A percentile compares a stretch with the other conserved stretches of the same genome.
Conservation (phyloP, 2,113 vertebrate genomes). For the Oxyruncus cristatus region DNA sequence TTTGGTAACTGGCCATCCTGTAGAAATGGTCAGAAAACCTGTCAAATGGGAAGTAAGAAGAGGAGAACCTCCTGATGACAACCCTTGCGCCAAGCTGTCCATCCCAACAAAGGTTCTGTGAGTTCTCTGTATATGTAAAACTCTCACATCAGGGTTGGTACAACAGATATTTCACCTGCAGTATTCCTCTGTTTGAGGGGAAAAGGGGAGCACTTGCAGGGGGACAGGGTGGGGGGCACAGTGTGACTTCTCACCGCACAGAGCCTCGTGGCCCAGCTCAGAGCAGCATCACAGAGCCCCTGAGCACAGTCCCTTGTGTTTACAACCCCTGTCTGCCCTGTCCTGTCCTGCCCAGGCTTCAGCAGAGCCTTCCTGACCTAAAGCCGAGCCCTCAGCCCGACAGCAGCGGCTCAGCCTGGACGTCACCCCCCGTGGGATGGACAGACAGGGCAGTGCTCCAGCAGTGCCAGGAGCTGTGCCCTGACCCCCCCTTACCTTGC, state of each 20-base stretch:
- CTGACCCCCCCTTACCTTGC: constrained; percentile 60
- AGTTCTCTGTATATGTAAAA: background rate
- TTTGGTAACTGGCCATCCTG: background rate
- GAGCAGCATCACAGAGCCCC: background rate
- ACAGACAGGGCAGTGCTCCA: background rate
- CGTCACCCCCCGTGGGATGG: background rate
- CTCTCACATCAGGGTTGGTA: background rate
- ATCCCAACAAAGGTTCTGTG: background rate
- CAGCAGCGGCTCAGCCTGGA: background rate
- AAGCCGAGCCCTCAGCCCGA: background rate
- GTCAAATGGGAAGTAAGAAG: background rate
- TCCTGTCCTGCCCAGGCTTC: background rate
- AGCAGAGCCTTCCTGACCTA: background rate
- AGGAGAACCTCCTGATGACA: background rate
- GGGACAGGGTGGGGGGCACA: background rate
- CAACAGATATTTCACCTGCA: background rate
- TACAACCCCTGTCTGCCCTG: background rate
- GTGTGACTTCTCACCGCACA: background rate
- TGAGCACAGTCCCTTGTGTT: background rate
- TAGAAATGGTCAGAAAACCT: background rate
- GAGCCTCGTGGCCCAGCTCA: background rate
- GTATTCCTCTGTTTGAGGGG: background rate
- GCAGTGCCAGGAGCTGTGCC: background rate
- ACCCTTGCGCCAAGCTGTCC: background rate
- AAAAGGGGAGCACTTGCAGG: background rate